phyloP scores from a whole-genome alignment of 2,888 invertebrate genomes.

The Drosophila ustulata region DNA sequence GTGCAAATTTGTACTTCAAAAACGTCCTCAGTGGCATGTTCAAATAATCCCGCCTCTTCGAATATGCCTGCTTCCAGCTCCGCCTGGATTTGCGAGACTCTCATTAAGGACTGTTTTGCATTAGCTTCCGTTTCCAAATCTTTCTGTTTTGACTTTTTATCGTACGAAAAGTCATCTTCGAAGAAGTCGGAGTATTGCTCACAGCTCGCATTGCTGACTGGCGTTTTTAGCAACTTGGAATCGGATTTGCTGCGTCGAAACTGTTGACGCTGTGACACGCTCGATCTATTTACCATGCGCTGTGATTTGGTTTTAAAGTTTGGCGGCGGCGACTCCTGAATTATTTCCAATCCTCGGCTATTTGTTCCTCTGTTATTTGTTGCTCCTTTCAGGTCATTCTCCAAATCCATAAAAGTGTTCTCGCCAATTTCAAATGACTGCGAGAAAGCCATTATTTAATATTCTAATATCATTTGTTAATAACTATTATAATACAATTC shows the following conservation, averaged over 20 bases:
- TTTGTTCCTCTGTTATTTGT: slow-evolving; percentile 29
- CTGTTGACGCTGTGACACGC: slow-evolving; percentile 28
- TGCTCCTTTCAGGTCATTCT: slow-evolving; percentile 68
- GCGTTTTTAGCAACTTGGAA: slow-evolving; percentile 30
- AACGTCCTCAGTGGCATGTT: slow-evolving; percentile 17
- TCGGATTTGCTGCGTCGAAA: slow-evolving; percentile 52
- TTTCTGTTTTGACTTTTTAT: slow-evolving; percentile 1
- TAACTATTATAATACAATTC: slow-evolving; percentile 15
- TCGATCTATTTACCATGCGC: slow-evolving; percentile 23
- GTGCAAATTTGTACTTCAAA: slow-evolving; percentile 77
- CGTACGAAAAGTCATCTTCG: slow-evolving; percentile 75
- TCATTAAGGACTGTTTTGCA: slow-evolving; percentile 51
- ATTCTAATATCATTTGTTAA: background rate
- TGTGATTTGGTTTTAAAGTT: slow-evolving; percentile 27
- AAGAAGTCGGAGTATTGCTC: slow-evolving; percentile 80
- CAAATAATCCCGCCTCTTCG: slow-evolving; percentile 4
- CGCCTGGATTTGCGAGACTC: slow-evolving; percentile 69
- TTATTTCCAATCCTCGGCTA: slow-evolving; percentile 54
- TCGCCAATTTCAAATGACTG: slow-evolving; percentile 83
- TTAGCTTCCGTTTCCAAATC: background rate
- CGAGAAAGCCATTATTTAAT: slow-evolving; percentile 80
- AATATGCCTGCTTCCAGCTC: slow-evolving; percentile 36
- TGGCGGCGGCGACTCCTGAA: slow-evolving; percentile 82
- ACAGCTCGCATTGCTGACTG: slow-evolving; percentile 17
- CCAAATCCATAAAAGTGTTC: slow-evolving; percentile 82